phyloP scores from a whole-genome alignment of 2,888 invertebrate species.

The Toxonevra muliebris region DNA sequence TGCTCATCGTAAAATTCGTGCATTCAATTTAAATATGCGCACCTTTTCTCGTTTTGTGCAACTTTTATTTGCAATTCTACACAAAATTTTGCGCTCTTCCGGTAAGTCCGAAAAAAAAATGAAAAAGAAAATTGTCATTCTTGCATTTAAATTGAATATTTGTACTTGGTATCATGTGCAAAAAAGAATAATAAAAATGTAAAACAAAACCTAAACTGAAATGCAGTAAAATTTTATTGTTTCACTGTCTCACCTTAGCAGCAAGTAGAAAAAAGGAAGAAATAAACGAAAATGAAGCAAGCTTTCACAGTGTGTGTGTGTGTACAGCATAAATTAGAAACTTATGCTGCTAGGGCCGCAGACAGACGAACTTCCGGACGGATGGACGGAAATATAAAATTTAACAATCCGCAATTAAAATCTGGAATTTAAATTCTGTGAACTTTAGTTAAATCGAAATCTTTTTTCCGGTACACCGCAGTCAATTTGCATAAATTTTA shows the following conservation, averaged over 20 bases:
- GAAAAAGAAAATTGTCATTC: constrained; percentile 5
- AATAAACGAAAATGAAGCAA: background rate
- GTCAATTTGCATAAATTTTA: constrained; percentile 16
- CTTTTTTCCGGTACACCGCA: constrained; percentile 6
- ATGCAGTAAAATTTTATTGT: constrained; percentile 7
- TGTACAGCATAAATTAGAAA: background rate
- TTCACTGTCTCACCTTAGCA: background rate
- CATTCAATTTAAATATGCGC: background rate
- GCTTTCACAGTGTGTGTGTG: no score
- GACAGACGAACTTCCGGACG: background rate
- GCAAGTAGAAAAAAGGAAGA: background rate
- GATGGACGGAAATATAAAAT: constrained; percentile 25
- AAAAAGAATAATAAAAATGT: background rate
- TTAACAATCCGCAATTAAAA: constrained; percentile 39
- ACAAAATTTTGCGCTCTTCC: no score
- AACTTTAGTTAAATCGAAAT: no score
- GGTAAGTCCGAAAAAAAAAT: no score
- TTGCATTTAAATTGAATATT: constrained; percentile 40
- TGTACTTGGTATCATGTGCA: constrained; percentile 12
- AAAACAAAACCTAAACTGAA: background rate
- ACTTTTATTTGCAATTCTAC: no score
- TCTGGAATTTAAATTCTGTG: constrained; percentile 28
- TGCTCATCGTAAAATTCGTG: background rate
- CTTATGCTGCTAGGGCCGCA: background rate
- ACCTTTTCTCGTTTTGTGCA: background rate